These are phyloP conservation scores for Habroteleia sp. DNA, from an alignment of 2,888 invertebrate genomes.

Conservation along the genomic window DNA sequence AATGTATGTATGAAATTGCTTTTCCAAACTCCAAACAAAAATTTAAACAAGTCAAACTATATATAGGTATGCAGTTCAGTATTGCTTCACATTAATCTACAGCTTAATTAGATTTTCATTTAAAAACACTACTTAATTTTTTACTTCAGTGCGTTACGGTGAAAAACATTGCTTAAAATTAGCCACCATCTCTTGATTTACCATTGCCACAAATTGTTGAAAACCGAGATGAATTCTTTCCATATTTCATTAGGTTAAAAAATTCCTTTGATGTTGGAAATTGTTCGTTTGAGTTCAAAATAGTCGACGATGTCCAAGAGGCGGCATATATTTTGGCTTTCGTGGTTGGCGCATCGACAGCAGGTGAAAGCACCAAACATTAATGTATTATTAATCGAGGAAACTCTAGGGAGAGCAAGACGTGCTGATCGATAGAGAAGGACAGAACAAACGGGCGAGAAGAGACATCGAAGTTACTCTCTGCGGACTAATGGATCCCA, in stretches of 20 bases:
- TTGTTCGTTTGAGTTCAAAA: slow-evolving; percentile 13
- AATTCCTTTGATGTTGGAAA: slow-evolving; percentile 31
- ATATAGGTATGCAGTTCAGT: too few species aligned
- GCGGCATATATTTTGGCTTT: slow-evolving; percentile 26
- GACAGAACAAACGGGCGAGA: slow-evolving; percentile 7
- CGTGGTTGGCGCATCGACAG: slow-evolving; percentile 11
- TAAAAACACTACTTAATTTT: too few species aligned
- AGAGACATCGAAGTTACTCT: slow-evolving; percentile 31
- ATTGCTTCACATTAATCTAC: too few species aligned
- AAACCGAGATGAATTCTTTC: slow-evolving; percentile 27
- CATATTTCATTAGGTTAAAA: slow-evolving; percentile 57
- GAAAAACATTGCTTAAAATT: too few species aligned
- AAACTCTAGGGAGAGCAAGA: slow-evolving; percentile 23
- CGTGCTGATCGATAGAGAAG: slow-evolving; percentile 17
- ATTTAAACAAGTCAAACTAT: too few species aligned
- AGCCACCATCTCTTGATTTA: neutral
- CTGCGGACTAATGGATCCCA: slow-evolving; percentile 37
- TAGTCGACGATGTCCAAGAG: slow-evolving; percentile 11
- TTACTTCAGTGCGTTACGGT: too few species aligned
- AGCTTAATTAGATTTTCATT: too few species aligned
- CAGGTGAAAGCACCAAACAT: slow-evolving; percentile 30
- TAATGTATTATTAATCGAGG: slow-evolving; percentile 46
- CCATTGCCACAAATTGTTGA: slow-evolving; percentile 5
- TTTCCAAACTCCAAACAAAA: too few species aligned
- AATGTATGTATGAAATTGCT: too few species aligned